phyloP scores from a whole-genome alignment of 2,797 vertebrate genomes.

The Alosa sapidissima region DNA sequence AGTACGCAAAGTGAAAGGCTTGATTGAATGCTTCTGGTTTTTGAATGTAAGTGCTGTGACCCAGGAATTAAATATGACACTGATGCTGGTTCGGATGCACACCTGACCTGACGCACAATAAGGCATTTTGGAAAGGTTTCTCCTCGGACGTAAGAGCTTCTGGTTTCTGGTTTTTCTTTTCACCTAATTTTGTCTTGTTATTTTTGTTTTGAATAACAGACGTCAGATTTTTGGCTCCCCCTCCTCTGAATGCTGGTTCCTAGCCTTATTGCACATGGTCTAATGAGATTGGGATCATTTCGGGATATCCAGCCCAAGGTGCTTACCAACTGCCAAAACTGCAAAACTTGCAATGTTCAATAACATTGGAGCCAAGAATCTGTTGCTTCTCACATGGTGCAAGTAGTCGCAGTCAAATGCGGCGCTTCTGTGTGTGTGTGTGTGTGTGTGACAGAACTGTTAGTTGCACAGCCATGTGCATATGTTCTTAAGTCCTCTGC shows the following conservation, averaged over 20 bases:
- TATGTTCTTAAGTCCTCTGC: conserved; percentile 37
- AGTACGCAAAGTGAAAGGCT: not conserved
- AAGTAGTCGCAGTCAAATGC: conserved; percentile 37
- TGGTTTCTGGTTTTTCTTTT: not conserved
- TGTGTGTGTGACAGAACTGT: conserved; percentile 32
- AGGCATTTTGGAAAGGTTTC: not conserved
- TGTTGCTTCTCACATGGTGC: conserved; percentile 41
- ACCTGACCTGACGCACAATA: not conserved
- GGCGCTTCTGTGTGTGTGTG: conserved; percentile 27
- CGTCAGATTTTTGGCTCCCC: conserved; percentile 54
- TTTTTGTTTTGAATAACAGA: conserved; percentile 28
- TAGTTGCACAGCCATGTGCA: conserved; percentile 31
- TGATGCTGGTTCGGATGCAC: not conserved
- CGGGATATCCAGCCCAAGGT: conserved; percentile 55
- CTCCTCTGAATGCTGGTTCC: conserved; percentile 40
- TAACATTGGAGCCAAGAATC: conserved; percentile 52
- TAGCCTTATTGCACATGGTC: conserved; percentile 58
- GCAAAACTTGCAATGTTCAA: conserved; percentile 48
- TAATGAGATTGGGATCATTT: conserved; percentile 51
- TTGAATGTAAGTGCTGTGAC: conserved; percentile 4
- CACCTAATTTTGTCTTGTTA: not conserved
- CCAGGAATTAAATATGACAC: not conserved
- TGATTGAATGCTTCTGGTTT: not conserved
- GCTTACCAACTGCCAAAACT: conserved; percentile 63
- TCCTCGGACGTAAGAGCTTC: not conserved